A percentile compares a stretch with the other conserved stretches of the same genome.
phyloP scores from a whole-genome alignment of 2,797 vertebrate genomes.

The Hydrophis major region DNA sequence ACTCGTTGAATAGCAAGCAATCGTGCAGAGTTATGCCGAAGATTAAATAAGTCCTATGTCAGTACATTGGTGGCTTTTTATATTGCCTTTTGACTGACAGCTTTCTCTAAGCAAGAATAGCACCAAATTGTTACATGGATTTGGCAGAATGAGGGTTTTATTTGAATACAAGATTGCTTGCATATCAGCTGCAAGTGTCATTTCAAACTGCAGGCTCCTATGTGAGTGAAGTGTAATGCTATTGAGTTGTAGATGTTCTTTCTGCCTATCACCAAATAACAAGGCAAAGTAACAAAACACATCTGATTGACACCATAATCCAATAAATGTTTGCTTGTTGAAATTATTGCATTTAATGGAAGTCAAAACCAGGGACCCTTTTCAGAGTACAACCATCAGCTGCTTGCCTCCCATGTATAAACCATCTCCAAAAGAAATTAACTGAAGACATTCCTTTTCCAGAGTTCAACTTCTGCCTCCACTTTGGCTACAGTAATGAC shows the following conservation, averaged over 20 bases:
- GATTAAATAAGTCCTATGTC: slow-evolving; percentile 59
- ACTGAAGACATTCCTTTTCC: not conserved
- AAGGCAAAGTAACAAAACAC: not conserved
- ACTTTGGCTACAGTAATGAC: not conserved
- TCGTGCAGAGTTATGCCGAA: slow-evolving; percentile 42
- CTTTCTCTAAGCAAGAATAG: slow-evolving; percentile 39
- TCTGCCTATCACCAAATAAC: not conserved
- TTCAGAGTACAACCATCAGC: not conserved
- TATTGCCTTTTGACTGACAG: slow-evolving; percentile 51
- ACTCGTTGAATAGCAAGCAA: slow-evolving; percentile 65
- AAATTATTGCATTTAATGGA: not conserved
- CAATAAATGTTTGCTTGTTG: not conserved
- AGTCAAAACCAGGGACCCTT: not conserved
- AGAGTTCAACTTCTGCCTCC: not conserved
- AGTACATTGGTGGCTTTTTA: slow-evolving; percentile 50
- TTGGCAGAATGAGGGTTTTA: slow-evolving; percentile 18
- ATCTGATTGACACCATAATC: not conserved
- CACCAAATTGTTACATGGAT: slow-evolving; percentile 38
- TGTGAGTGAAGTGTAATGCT: not conserved
- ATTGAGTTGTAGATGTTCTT: not conserved
- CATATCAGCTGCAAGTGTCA: not conserved
- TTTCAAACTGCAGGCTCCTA: slow-evolving; percentile 1
- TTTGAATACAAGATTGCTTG: slow-evolving; percentile 20
- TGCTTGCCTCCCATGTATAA: not conserved
- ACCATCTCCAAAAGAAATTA: not conserved